Evolutionary conservation across 2,113 vertebrate species (phyloP), one percentile per base, ranked within the genome.

Genomic region (Petrocephalus zakoni): DNA sequence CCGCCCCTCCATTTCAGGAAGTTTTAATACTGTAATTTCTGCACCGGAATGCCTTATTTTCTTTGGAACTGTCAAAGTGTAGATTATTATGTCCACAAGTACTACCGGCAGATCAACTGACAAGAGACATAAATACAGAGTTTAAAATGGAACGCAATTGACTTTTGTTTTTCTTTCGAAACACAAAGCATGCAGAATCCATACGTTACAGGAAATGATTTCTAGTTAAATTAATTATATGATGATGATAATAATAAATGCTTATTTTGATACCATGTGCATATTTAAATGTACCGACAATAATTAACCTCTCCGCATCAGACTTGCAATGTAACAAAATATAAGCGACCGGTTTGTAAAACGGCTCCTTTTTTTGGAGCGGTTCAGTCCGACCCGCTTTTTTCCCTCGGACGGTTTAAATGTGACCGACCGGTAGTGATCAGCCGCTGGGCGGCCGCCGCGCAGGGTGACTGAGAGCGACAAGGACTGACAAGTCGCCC

Each of bases 401-500:
- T 84, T n/a, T 19, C 13, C 19, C 46, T 2, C 84, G 84, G 15
- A 34, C 10, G 49, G 84, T 86, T 49, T n/a, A 83, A 83, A 83
- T 72, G 58, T 46, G 49, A 75, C 42, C 61, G 42, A 51, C 49
- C 84, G n/a, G 84, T 85, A n/a, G 22, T 22, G 61, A 46, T 87
- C 61, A 34, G 42, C 58, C 42, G 47, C 42, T n/a, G 46, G 75
- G 46, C 81, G 37, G 37, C 37, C 22, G 81, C 81, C n/a, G 25
- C 5, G 29, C 52, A 55, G 53, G 51, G 34, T 61, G 88, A 89
- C 75, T 64, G 89, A 53, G 22, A 46, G 85, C 55, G n/a, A 83
- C 87, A 87, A 87, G 81, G 81, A 89, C 52, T 61, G n/a, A 25
- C 87, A 55, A 83, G 61, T 49, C 86, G 86, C 88, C 55, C 49